Conservation (phyloP, 1,140 invertebrate species). For the Samia ricini region DNA sequence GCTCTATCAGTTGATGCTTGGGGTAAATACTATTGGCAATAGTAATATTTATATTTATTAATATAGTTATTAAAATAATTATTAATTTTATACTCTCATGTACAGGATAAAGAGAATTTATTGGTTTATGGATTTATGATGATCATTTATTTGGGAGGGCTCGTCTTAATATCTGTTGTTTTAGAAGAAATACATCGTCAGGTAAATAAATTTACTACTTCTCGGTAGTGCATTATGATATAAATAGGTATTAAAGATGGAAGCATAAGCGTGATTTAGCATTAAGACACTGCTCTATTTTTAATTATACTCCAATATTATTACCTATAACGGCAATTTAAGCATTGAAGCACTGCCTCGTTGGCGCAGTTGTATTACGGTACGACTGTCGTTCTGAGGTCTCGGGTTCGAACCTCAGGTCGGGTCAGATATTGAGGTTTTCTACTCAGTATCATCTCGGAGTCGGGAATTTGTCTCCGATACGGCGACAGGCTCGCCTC, state of each 20-base stretch:
- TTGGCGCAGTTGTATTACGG: too few species aligned
- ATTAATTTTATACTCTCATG: constrained; percentile 10
- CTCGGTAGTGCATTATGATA: neutral
- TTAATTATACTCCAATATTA: too few species aligned
- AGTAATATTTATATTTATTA: neutral
- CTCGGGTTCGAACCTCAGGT: too few species aligned
- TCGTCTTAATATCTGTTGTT: constrained; percentile 24
- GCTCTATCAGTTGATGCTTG: constrained; percentile 27
- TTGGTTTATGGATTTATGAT: constrained; percentile 22
- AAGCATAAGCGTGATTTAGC: too few species aligned
- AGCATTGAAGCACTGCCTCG: too few species aligned
- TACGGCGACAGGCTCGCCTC: too few species aligned
- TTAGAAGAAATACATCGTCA: constrained; percentile 27
- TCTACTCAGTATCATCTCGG: too few species aligned
- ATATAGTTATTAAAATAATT: neutral
- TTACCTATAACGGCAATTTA: too few species aligned
- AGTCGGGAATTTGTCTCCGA: too few species aligned
- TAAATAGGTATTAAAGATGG: neutral
- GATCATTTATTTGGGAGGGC: constrained; percentile 22
- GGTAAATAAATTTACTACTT: constrained; percentile 10
- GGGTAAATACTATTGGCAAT: constrained; percentile 14
- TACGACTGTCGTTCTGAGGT: too few species aligned
- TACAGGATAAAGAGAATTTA: constrained; percentile 25
- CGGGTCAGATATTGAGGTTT: too few species aligned
- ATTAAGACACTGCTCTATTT: too few species aligned